A percentile compares a stretch with the other conserved stretches of the same genome.
These are phyloP conservation scores for Carcharodon carcharias DNA, from an alignment of 2,797 vertebrate species.

Conservation along the genomic window DNA sequence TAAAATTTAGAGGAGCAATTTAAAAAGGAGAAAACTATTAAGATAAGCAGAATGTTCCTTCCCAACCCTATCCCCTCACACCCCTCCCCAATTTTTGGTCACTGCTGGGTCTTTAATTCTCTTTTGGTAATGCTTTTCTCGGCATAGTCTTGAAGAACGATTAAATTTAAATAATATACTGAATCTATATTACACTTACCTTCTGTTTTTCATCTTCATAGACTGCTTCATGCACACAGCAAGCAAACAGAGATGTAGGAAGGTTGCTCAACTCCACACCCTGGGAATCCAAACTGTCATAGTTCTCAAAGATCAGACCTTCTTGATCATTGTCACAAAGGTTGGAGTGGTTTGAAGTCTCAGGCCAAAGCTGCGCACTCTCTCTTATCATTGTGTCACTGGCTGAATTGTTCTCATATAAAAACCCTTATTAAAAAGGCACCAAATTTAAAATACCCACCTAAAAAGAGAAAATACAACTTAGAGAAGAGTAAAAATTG, in stretches of 20 bases:
- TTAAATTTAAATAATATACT: neutral
- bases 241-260: conserved; percentile 83
- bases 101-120: neutral
- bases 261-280: conserved; percentile 92
- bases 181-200: conserved; percentile 56
- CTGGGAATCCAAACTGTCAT: conserved; percentile 72
- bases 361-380: conserved; percentile 65
- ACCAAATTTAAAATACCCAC: neutral
- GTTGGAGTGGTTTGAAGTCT: conserved; percentile 59
- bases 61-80: neutral
- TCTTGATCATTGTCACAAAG: conserved; percentile 81
- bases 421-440: neutral
- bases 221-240: conserved; percentile 74
- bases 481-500: neutral
- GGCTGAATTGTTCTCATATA: neutral
- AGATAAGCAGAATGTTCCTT: neutral
- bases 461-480: neutral
- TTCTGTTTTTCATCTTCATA: conserved; percentile 74
- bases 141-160: neutral
- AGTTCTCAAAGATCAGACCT: conserved; percentile 78
- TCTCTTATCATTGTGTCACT: conserved; percentile 66
- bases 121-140: neutral
- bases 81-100: neutral
- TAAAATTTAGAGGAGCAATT: neutral
- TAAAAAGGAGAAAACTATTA: no score